Evolutionary conservation across 2,797 vertebrate species (phyloP).

Genomic region (Bradypodion ventrale): DNA sequence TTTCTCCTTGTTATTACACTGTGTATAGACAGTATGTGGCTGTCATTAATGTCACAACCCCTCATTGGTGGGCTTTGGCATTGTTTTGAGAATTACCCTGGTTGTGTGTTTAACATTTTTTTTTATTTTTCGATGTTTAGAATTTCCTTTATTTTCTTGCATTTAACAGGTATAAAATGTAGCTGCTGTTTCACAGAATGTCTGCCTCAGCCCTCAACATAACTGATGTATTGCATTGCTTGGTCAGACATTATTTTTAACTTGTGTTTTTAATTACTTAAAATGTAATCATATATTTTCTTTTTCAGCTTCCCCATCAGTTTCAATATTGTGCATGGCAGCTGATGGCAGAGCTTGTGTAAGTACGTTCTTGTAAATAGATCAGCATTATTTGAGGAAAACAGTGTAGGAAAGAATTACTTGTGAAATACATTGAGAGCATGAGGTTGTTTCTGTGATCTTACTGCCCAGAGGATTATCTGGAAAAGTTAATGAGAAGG

Average conservation of each 20-base stretch:
- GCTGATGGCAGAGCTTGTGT: slow-evolving; percentile 85
- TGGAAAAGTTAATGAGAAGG: background rate
- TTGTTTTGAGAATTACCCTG: background rate
- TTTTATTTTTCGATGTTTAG: background rate
- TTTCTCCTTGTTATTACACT: background rate
- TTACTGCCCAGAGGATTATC: rapidly evolving
- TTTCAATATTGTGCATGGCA: slow-evolving; percentile 81
- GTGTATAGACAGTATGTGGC: background rate
- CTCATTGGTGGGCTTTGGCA: background rate
- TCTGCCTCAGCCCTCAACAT: no score
- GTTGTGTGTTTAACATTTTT: background rate
- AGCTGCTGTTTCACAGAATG: background rate
- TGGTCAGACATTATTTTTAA: background rate
- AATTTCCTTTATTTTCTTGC: background rate
- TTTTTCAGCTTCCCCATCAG: slow-evolving; percentile 80
- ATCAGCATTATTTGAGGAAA: no score
- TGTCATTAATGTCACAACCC: background rate
- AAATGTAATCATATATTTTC: slow-evolving; percentile 49
- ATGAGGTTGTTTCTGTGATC: rapidly evolving
- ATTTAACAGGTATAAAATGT: background rate
- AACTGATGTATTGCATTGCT: background rate
- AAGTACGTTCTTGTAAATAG: no score
- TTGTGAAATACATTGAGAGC: background rate
- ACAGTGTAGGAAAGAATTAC: background rate
- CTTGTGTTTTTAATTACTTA: background rate